These are phyloP conservation scores for Hypothenemus hampei DNA, from an alignment of 1,140 invertebrate species.

Conservation along the genomic window DNA sequence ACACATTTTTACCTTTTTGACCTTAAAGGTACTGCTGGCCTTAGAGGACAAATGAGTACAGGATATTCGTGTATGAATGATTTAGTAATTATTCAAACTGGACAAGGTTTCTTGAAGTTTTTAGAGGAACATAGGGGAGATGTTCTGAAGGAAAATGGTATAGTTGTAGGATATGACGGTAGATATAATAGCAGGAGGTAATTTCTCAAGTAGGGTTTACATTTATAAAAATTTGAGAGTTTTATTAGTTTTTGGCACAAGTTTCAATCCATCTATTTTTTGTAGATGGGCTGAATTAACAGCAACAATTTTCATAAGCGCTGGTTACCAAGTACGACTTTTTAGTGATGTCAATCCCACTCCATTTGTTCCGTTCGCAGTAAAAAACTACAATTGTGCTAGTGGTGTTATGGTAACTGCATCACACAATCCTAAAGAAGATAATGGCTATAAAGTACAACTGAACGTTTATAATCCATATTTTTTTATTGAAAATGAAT, in stretches of 20 bases:
- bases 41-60: constrained; percentile 86
- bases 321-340: constrained; percentile 76
- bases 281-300: constrained; percentile 91
- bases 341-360: constrained; percentile 83
- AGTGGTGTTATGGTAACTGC: constrained; percentile 96
- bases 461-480: not conserved
- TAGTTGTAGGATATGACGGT: constrained; percentile 94
- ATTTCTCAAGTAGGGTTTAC: no score
- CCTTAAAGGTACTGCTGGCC: constrained; percentile 60
- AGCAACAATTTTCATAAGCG: constrained; percentile 74
- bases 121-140: constrained; percentile 55
- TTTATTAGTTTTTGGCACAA: no score
- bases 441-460: constrained; percentile 92
- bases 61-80: constrained; percentile 96
- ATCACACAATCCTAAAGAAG: constrained; percentile 97
- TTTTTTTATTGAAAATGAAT: not conserved
- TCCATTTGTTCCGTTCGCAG: constrained; percentile 85
- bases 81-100: constrained; percentile 93
- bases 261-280: constrained; percentile 15
- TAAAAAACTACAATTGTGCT: constrained; percentile 62
- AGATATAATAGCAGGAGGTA: constrained; percentile 88
- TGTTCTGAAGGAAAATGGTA: constrained; percentile 55
- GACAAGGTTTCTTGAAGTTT: constrained; percentile 86
- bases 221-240: no score
- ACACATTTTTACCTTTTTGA: not conserved